phyloP scores from a whole-genome alignment of 1,140 invertebrate species.

The Teleopsis dalmanni region DNA sequence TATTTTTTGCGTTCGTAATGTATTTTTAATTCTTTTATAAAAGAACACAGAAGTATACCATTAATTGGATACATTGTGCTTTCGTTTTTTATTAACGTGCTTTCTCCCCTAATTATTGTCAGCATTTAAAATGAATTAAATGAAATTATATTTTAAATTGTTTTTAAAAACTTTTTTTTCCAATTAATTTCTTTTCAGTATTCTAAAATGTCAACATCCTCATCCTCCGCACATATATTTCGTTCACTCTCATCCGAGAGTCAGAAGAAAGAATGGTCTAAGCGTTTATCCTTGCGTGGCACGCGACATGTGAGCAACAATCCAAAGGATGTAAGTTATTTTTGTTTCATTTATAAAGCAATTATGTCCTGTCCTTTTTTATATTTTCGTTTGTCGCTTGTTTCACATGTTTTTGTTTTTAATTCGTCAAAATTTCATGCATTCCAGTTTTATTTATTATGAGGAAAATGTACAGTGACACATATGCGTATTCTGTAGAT shows the following conservation, averaged over 20 bases:
- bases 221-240: slow-evolving; percentile 29
- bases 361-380: too few relatives aligned
- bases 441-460: too few relatives aligned
- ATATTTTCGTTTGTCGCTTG: too few relatives aligned
- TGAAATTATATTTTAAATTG: not conserved
- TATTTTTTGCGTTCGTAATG: too few relatives aligned
- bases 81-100: not conserved
- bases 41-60: slow-evolving; percentile 7
- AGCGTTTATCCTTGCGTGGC: slow-evolving; percentile 51
- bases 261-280: slow-evolving; percentile 52
- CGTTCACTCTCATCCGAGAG: slow-evolving; percentile 45
- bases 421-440: too few relatives aligned
- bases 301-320: slow-evolving; percentile 42
- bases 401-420: too few relatives aligned
- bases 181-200: not conserved
- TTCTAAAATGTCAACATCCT: slow-evolving; percentile 9
- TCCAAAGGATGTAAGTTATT: slow-evolving; percentile 39
- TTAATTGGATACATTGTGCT: not conserved
- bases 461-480: too few relatives aligned
- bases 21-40: too few relatives aligned
- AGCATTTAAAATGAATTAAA: not conserved
- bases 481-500: too few relatives aligned
- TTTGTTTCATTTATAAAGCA: too few relatives aligned
- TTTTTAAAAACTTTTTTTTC: not conserved
- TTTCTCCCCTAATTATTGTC: not conserved